These are phyloP conservation scores for Eonycteris spelaea DNA, from an alignment of 2,113 vertebrate species.

Conservation along the genomic window DNA sequence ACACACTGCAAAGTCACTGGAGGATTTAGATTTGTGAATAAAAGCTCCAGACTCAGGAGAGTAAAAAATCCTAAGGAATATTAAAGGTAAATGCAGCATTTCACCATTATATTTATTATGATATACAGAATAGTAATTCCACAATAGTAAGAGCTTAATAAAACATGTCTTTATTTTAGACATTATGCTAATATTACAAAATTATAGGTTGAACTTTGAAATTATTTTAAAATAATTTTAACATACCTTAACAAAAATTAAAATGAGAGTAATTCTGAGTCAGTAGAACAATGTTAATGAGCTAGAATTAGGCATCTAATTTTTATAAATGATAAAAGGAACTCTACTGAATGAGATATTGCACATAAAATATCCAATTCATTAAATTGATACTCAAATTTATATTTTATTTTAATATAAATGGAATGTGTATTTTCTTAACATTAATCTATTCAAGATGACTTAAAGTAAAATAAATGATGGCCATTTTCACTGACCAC, in stretches of 20 bases:
- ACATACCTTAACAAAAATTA: background rate
- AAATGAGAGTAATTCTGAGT: conserved; percentile 3
- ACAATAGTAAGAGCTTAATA: background rate
- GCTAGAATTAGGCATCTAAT: background rate
- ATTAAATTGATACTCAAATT: background rate
- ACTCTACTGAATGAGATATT: background rate
- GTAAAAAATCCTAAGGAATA: background rate
- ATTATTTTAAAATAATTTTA: conserved; percentile 31
- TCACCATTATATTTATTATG: background rate
- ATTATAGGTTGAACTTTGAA: background rate
- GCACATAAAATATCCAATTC: background rate
- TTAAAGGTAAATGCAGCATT: background rate
- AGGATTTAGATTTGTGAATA: conserved; percentile 40
- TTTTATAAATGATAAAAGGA: background rate
- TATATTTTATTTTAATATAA: conserved; percentile 19
- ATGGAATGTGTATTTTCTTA: background rate
- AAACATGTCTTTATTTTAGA: background rate
- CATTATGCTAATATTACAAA: conserved; percentile 1
- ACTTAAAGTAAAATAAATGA: background rate
- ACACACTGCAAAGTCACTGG: background rate
- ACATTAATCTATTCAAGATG: background rate
- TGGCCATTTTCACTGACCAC: background rate
- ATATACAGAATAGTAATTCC: background rate
- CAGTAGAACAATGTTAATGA: conserved; percentile 17
- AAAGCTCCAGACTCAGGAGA: background rate